Evolutionary conservation across 2,797 vertebrate genomes (phyloP).

Genomic region (Syncerus caffer): DNA sequence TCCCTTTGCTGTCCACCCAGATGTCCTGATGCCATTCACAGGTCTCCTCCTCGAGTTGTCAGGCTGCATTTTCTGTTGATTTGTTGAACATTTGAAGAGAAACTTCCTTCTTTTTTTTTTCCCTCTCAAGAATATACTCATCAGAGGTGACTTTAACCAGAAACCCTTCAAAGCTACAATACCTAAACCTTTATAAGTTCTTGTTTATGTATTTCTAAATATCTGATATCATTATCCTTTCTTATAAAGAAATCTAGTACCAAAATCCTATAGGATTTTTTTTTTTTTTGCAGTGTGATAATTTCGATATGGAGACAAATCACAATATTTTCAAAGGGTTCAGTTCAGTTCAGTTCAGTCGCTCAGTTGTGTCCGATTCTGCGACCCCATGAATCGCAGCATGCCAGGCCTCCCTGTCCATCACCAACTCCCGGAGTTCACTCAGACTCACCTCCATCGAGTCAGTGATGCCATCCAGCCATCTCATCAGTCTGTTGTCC

Average conservation of each 20-base stretch:
- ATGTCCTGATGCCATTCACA: background rate
- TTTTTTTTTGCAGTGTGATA: background rate
- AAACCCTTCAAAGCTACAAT: background rate
- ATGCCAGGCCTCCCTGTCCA: too few relatives aligned
- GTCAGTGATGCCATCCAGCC: too few relatives aligned
- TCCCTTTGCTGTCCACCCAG: background rate
- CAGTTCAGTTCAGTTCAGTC: too few relatives aligned
- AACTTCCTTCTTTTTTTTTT: background rate
- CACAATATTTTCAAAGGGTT: background rate
- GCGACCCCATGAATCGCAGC: too few relatives aligned
- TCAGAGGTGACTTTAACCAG: background rate
- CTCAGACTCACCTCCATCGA: too few relatives aligned
- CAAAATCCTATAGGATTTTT: background rate
- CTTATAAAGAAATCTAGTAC: background rate
- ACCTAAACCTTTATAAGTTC: background rate
- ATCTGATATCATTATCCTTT: background rate
- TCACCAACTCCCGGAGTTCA: too few relatives aligned
- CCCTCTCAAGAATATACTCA: background rate
- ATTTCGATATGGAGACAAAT: background rate
- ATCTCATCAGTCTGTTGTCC: too few relatives aligned
- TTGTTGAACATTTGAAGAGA: background rate
- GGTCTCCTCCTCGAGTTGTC: accelerated
- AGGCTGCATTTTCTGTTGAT: background rate
- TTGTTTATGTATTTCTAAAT: background rate
- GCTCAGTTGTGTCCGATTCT: too few relatives aligned